Base-by-base conservation (phyloP, 1,140 invertebrate genomes). In the Melipona quadrifasciata region DNA sequence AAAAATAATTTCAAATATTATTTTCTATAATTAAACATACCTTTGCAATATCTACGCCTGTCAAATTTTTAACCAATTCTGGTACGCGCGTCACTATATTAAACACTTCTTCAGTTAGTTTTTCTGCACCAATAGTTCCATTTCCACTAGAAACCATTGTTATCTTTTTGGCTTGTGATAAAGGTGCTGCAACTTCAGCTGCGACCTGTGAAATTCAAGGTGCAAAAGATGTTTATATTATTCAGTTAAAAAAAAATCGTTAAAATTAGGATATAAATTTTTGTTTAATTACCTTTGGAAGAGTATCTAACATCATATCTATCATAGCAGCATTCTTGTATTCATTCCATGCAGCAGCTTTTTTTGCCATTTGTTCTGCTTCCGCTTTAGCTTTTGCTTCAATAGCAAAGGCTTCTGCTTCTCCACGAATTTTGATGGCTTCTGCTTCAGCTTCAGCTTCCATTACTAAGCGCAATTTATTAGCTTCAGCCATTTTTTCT, bases 381-480 rank as follows among this genome's bases (percentile, higher is more conserved):
- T 99, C 99, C 17, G 99, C 99, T 90, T 97, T 98, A 0, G 98
- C 99, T 94, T 98, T 99, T 3, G 98, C 98, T 90, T 98, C 97
- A 92, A 99, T 98, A 34, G 98, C 98, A 94, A 96, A 99, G 1
- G 99, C 98, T 94, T 99, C 98, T 16, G 99, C 99, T 93, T 99
- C 98, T 17, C 97, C 98, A 78, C 95, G 95, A 89, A 96, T 96
- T 92, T 94, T 95, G 34, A 99, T 96, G 21, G 98, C 97, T 95
- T 99, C 98, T 19, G 99, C 97, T 94, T 99, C 98, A 0, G 98
- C 99, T 94, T 99, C 98, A 12, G 99, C 99, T 94, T 99, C 99
- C 89, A 97, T 95, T 19, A 99, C 96, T 1, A 98, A 96, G 89
- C 97, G 96, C 89, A 97, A 96, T 91, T 97, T 96, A 93, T 99